Evolutionary conservation across 2,888 invertebrate species (phyloP).

Genomic region (Pristionchus mayeri): DNA sequence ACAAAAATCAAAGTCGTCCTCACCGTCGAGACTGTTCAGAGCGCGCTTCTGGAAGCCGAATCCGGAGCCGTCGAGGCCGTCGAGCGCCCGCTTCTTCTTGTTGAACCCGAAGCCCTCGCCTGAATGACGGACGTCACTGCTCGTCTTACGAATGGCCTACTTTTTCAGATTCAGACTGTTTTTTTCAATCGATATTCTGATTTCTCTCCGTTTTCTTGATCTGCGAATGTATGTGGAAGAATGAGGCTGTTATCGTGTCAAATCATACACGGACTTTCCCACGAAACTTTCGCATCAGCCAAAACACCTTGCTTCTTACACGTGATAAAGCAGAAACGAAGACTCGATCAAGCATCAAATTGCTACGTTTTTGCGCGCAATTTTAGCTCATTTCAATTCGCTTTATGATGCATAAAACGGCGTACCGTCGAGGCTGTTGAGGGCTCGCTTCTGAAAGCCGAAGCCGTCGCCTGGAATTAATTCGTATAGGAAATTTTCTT

Average conservation of each 20-base stretch:
- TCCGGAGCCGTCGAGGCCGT: constrained; percentile 34
- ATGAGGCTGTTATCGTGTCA: too few species aligned
- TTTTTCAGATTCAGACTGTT: too few species aligned
- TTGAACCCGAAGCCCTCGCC: constrained; percentile 46
- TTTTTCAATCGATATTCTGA: too few species aligned
- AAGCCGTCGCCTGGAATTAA: constrained; percentile 34
- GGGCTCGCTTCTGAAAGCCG: constrained; percentile 39
- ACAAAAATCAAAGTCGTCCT: background rate
- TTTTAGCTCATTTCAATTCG: background rate
- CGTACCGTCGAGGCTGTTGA: constrained; percentile 38
- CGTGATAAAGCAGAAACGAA: too few species aligned
- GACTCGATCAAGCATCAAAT: too few species aligned
- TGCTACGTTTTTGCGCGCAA: background rate
- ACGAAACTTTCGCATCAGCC: too few species aligned
- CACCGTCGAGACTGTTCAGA: constrained; percentile 29
- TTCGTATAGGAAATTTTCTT: background rate
- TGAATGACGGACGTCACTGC: background rate
- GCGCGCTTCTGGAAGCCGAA: constrained; percentile 47
- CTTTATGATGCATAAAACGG: background rate
- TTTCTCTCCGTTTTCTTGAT: too few species aligned
- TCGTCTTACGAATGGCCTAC: too few species aligned
- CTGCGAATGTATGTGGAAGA: too few species aligned
- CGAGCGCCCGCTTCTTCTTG: constrained; percentile 43
- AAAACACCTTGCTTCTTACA: too few species aligned
- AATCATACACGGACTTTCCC: too few species aligned